Evolutionary conservation across 1,140 invertebrate species (phyloP).

Genomic region (Drosophila melanica): DNA sequence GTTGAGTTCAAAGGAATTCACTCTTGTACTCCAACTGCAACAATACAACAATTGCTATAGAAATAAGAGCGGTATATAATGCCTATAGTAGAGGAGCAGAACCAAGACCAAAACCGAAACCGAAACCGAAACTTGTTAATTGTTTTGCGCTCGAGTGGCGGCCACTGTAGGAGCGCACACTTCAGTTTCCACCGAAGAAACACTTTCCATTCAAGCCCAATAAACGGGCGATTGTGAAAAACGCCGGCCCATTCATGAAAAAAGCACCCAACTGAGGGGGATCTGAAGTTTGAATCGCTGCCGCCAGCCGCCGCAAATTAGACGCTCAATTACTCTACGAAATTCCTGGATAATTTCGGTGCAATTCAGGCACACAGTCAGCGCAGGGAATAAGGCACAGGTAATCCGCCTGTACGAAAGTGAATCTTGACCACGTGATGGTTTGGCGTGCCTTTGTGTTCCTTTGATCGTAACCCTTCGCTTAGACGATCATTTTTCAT

Average conservation of each 20-base stretch:
- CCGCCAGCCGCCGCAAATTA: slow-evolving; percentile 70
- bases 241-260: slow-evolving; percentile 62
- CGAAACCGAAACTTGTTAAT: slow-evolving; percentile 72
- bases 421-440: slow-evolving; percentile 78
- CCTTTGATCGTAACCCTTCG: slow-evolving; percentile 36
- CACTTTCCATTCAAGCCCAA: slow-evolving; percentile 71
- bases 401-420: slow-evolving; percentile 45
- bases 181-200: slow-evolving; percentile 66
- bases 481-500: slow-evolving; percentile 70
- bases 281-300: slow-evolving; percentile 50
- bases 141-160: slow-evolving; percentile 75
- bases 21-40: slow-evolving; percentile 48
- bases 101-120: slow-evolving; percentile 30
- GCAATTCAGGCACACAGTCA: neutral
- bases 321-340: slow-evolving; percentile 74
- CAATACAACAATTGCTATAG: slow-evolving; percentile 63
- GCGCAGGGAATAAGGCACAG: slow-evolving; percentile 39
- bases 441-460: neutral
- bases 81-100: neutral
- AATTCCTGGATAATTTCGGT: slow-evolving; percentile 66
- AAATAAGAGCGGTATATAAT: slow-evolving; percentile 19
- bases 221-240: slow-evolving; percentile 57
- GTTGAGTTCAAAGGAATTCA: slow-evolving; percentile 69
- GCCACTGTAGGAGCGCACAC: slow-evolving; percentile 42
- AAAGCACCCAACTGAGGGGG: slow-evolving; percentile 37